These are phyloP conservation scores for Zaprionus kolodkinae DNA, from an alignment of 1,140 invertebrate genomes.

Conservation along the genomic window DNA sequence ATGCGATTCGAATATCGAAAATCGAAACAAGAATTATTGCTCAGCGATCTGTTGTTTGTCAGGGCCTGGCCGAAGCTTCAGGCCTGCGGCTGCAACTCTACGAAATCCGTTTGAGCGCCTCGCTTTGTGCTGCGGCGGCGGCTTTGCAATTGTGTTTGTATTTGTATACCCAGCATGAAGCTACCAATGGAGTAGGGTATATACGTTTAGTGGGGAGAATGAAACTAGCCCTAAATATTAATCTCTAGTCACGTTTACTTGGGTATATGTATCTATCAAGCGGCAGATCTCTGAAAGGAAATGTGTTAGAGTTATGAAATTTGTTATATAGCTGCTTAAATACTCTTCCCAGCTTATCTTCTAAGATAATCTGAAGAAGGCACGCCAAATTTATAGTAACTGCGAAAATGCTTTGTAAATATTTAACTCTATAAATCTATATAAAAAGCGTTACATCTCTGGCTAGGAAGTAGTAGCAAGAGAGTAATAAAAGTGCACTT, in stretches of 20 bases:
- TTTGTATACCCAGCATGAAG: background rate
- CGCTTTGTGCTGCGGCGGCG: constrained; percentile 43
- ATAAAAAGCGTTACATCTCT: no score
- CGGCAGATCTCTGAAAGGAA: background rate
- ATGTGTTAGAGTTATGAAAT: background rate
- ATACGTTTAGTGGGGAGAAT: fast-evolving
- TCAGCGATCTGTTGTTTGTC: constrained; percentile 13
- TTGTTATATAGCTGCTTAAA: background rate
- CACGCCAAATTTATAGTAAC: background rate
- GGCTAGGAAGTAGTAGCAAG: no score
- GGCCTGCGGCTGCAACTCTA: constrained; percentile 2
- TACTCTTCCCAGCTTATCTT: background rate
- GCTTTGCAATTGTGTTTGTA: constrained; percentile 34
- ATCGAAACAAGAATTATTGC: constrained; percentile 55
- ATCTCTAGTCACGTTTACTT: background rate
- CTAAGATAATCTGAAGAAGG: background rate
- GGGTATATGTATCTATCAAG: background rate
- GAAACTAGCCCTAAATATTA: background rate
- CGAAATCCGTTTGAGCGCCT: constrained; percentile 16
- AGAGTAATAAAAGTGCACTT: no score
- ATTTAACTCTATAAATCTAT: no score
- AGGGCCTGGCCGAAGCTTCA: background rate
- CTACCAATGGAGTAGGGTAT: background rate
- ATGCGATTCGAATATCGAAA: constrained; percentile 41
- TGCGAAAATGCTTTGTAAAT: no score